Conservation (phyloP, 1,140 invertebrate genomes). For the Drosophila setifemur region DNA sequence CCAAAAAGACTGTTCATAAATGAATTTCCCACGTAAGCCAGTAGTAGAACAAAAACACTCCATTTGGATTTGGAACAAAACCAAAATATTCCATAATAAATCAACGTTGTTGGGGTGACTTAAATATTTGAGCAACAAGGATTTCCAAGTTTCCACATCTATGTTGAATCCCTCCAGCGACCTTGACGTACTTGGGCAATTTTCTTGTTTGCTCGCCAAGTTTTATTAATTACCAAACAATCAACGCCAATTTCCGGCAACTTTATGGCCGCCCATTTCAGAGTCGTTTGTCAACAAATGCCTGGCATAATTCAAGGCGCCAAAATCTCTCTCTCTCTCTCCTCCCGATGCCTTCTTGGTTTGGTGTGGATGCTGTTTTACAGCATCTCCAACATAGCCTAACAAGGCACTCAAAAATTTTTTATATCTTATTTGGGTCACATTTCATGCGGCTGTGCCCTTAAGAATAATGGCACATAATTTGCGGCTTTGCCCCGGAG, state of each 20-base stretch:
- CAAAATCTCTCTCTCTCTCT: neutral
- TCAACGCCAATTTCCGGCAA: constrained; percentile 71
- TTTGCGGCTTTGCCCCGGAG: constrained; percentile 65
- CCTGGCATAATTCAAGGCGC: constrained; percentile 66
- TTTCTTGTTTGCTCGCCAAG: constrained; percentile 34
- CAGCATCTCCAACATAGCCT: constrained; percentile 56
- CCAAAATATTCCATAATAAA: neutral
- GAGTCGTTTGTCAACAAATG: constrained; percentile 77
- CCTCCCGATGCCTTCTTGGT: neutral
- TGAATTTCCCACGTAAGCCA: constrained; percentile 14
- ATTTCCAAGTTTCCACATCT: neutral
- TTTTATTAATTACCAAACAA: constrained; percentile 75
- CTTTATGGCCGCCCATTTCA: constrained; percentile 65
- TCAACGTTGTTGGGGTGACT: neutral
- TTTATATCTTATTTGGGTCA: constrained; percentile 80
- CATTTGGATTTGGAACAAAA: neutral
- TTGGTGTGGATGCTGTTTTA: constrained; percentile 49
- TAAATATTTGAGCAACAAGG: constrained; percentile 3
- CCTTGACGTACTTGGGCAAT: constrained; percentile 13
- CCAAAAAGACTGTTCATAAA: constrained; percentile 3
- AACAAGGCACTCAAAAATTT: constrained; percentile 69
- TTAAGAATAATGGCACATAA: constrained; percentile 80
- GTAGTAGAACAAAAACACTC: neutral
- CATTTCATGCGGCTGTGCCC: constrained; percentile 72
- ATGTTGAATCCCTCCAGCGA: neutral